phyloP scores from a whole-genome alignment of 2,797 vertebrate species.

The Zalophus californianus region DNA sequence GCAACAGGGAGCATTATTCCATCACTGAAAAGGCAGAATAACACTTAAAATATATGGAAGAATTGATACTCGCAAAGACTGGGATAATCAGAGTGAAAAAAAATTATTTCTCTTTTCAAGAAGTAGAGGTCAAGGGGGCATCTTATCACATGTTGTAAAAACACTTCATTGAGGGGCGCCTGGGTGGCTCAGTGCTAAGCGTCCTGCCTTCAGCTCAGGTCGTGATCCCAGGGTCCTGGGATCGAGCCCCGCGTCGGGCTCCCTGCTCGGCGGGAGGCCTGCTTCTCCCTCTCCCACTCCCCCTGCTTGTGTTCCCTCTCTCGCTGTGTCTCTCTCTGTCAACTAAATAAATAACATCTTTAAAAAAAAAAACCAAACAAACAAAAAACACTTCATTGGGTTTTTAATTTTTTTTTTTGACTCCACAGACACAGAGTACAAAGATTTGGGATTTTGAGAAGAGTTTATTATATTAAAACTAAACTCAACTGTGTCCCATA shows the following conservation, averaged over 20 bases:
- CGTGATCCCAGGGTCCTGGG: too few relatives aligned
- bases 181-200: too few relatives aligned
- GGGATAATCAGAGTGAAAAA: conserved; percentile 66
- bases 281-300: too few relatives aligned
- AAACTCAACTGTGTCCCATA: conserved; percentile 12
- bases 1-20: conserved; percentile 24
- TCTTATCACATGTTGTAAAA: conserved; percentile 68
- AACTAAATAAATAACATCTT: too few relatives aligned
- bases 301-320: too few relatives aligned
- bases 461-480: conserved; percentile 66
- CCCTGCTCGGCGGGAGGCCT: too few relatives aligned
- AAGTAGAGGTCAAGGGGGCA: conserved; percentile 54
- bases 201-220: too few relatives aligned
- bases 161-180: conserved; percentile 7
- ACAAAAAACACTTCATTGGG: conserved; percentile 43
- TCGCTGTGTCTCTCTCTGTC: too few relatives aligned
- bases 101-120: conserved; percentile 61
- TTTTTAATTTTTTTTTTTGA: conserved; percentile 43
- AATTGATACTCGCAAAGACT: conserved; percentile 53
- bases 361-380: too few relatives aligned
- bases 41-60: conserved; percentile 19
- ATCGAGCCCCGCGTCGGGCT: too few relatives aligned
- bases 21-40: conserved; percentile 39
- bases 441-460: conserved; percentile 61
- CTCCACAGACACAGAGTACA: conserved; percentile 63